Percentiles rank a stretch among this genome's conserved stretches.
phyloP scores from a whole-genome alignment of 2,888 invertebrate species.

The Tachina grossa region DNA sequence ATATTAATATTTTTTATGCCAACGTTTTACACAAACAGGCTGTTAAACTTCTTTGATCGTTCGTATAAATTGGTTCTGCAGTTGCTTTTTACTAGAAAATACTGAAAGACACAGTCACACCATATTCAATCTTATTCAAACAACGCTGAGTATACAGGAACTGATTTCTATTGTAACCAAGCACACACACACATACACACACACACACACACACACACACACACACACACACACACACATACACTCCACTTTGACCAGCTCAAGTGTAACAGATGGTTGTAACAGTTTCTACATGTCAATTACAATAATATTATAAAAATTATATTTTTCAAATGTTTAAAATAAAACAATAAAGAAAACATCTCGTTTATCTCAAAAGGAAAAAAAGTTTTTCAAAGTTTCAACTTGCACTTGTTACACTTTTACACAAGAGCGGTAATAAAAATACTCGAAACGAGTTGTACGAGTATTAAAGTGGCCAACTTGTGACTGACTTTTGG shows the following conservation, averaged over 20 bases:
- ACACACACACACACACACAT: no score
- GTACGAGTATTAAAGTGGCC: slow-evolving; percentile 47
- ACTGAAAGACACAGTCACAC: no score
- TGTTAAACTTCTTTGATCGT: no score
- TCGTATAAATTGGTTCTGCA: no score
- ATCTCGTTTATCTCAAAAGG: slow-evolving; percentile 27
- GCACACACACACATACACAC: not conserved
- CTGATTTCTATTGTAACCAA: not conserved
- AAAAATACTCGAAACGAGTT: slow-evolving; percentile 33
- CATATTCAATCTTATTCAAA: slow-evolving; percentile 8
- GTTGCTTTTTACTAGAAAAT: no score
- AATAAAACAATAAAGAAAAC: slow-evolving; percentile 54
- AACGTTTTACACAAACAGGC: no score
- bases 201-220: no score
- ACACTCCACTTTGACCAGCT: slow-evolving; percentile 24
- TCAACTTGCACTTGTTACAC: slow-evolving; percentile 32
- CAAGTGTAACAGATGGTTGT: slow-evolving; percentile 67
- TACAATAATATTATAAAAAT: slow-evolving; percentile 60
- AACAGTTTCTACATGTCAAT: slow-evolving; percentile 71
- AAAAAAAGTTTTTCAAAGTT: no score
- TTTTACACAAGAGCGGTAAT: slow-evolving; percentile 3
- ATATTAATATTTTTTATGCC: no score
- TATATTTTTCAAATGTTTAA: slow-evolving; percentile 50
- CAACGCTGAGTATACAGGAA: not conserved
- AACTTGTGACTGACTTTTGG: slow-evolving; percentile 56